Percentiles rank a stretch among this genome's conserved stretches.
phyloP scores from a whole-genome alignment of 2,113 vertebrate genomes.

The Thymallus thymallus region DNA sequence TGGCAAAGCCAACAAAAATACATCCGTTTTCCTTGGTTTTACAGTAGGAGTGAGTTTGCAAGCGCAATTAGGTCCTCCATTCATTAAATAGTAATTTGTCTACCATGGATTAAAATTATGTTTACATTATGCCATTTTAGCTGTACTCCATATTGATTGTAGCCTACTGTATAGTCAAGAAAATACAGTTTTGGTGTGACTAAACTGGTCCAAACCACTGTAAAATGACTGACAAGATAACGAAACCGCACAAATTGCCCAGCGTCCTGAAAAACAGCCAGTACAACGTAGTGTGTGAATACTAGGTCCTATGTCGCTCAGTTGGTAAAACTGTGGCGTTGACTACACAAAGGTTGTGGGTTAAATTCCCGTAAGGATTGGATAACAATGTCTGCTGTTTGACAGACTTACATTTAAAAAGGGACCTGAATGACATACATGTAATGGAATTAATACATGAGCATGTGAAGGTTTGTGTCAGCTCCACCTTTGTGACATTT shows the following conservation, averaged over 20 bases:
- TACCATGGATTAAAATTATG: conserved; percentile 23
- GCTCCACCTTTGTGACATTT: not conserved
- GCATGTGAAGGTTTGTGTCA: not conserved
- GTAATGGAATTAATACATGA: conserved; percentile 19
- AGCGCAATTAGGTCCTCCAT: conserved; percentile 23
- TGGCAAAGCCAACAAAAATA: conserved; percentile 53
- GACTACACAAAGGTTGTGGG: not conserved
- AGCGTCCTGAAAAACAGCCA: not conserved
- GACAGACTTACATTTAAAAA: conserved; percentile 15
- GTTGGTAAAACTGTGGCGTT: not conserved
- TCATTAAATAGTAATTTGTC: conserved; percentile 48
- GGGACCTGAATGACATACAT: not conserved
- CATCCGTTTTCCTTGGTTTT: conserved; percentile 38
- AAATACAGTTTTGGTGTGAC: too few species aligned
- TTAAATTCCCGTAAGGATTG: not conserved
- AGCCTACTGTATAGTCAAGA: not conserved
- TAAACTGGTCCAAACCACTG: not conserved
- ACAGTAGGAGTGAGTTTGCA: conserved; percentile 8
- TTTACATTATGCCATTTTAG: conserved; percentile 7
- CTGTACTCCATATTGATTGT: not conserved
- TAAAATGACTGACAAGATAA: conserved; percentile 35
- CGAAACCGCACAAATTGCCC: conserved; percentile 27
- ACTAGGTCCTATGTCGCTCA: not conserved
- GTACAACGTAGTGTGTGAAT: not conserved
- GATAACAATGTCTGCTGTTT: too few species aligned